Percentiles rank a stretch among this genome's conserved stretches.
Conservation (phyloP, 1,140 invertebrate genomes). For the Trialeurodes vaporariorum region DNA sequence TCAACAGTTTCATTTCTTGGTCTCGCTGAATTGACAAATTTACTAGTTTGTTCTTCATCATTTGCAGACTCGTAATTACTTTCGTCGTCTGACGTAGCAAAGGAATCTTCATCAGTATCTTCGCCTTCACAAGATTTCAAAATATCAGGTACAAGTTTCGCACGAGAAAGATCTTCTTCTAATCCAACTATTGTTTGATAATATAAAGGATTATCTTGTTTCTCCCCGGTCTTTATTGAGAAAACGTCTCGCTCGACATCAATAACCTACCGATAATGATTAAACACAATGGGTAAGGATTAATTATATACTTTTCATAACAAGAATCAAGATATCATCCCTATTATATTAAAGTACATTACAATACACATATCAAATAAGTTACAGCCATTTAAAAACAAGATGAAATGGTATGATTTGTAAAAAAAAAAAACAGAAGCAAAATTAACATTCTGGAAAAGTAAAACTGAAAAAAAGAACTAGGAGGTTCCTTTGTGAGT, state of each 20-base stretch:
- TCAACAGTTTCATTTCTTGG: slow-evolving; percentile 78
- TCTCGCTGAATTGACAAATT: slow-evolving; percentile 54
- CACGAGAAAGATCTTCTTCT: slow-evolving; percentile 63
- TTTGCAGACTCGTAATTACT: slow-evolving; percentile 36
- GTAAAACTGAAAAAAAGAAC: too few species aligned
- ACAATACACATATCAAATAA: slow-evolving; percentile 5
- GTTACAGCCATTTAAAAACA: too few species aligned
- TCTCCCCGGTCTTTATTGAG: slow-evolving; percentile 54
- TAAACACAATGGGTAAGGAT: neutral
- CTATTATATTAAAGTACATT: slow-evolving; percentile 5
- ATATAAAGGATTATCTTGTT: slow-evolving; percentile 49
- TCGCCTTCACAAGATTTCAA: slow-evolving; percentile 31
- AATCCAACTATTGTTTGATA: slow-evolving; percentile 79
- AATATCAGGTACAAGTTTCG: slow-evolving; percentile 40
- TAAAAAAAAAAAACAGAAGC: too few species aligned
- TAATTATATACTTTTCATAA: slow-evolving; percentile 13
- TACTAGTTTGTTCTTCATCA: slow-evolving; percentile 37
- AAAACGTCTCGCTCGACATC: slow-evolving; percentile 82
- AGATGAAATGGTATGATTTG: too few species aligned
- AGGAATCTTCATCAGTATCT: slow-evolving; percentile 20
- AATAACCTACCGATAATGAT: slow-evolving; percentile 47
- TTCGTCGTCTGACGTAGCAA: slow-evolving; percentile 26
- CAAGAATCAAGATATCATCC: slow-evolving; percentile 6
- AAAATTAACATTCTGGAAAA: too few species aligned
- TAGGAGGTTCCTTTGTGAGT: too few species aligned